Base-by-base conservation (phyloP, 1,140 invertebrate species). In the Brachionus plicatilis region DNA sequence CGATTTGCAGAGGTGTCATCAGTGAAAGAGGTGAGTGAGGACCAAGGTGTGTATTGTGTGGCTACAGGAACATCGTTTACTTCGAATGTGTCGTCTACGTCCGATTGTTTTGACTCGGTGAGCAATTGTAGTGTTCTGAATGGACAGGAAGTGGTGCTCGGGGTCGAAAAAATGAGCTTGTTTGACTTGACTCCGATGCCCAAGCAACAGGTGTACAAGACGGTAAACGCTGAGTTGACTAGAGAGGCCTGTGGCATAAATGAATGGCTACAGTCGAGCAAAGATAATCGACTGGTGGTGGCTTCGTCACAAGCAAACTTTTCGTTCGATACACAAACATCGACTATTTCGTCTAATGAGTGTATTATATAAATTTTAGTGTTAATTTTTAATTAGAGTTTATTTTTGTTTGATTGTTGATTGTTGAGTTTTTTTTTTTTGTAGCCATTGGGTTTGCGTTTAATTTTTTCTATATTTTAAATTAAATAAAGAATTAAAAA, bases 21-120 rank as follows among this genome's bases (percentile, higher is more conserved):
- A 24, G 11, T 72, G 3, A 72, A 72, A 72, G 68, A 72, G 20
- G n/a, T 50, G 11, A 76, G 72, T 29, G 79, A 82, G 41, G 79
- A 82, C 20, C 79, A 65, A 24, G 79, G 79, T 29, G 53, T 82
- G 9, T 82, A 82, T 68, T 82, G 79, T 68, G 50, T 82, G 5
- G 79, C 79, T 4, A 65, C 79, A 14, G 79, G 79, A 65, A 65
- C 65, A n/a, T 82, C 79, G 33, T 65, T 82, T 24, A 33, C 79
- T 9, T 65, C 79, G 8, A 29, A 82, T 68, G 24, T 82, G 24
- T 82, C 79, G 4, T 82, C 79, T 2, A 56, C 43, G 3, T 76
- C 72, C 12, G 43, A 50, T 1, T 76, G 72, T n/a, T 24, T 76
- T n/a, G 72, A 76, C 50, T 20, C 20, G 12, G 43, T 24, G 50